phyloP scores from a whole-genome alignment of 2,888 invertebrate genomes.

The Synergus laeviventris region DNA sequence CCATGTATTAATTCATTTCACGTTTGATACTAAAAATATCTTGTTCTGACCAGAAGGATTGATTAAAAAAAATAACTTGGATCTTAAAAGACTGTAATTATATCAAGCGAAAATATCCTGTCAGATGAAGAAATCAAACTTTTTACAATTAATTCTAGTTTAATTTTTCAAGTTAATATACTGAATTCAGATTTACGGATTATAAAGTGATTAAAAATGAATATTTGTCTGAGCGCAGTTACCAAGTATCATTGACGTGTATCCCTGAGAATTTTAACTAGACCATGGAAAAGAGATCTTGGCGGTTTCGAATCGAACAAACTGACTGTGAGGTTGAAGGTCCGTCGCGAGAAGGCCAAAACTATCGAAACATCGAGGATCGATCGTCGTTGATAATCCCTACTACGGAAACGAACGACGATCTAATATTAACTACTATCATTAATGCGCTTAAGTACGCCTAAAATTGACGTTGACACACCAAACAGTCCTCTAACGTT shows the following conservation, averaged over 20 bases:
- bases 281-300: slow-evolving; percentile 27
- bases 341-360: slow-evolving; percentile 26
- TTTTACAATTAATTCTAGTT: too few relatives aligned
- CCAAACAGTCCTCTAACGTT: slow-evolving; percentile 54
- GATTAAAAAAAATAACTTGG: neutral
- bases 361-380: slow-evolving; percentile 33
- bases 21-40: slow-evolving; percentile 38
- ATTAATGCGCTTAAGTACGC: slow-evolving; percentile 30
- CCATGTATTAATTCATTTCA: slow-evolving; percentile 3
- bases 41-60: neutral
- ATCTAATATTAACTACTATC: slow-evolving; percentile 25
- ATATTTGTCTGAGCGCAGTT: neutral
- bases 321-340: slow-evolving; percentile 7
- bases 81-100: neutral
- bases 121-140: too few relatives aligned
- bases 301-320: slow-evolving; percentile 22
- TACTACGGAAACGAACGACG: slow-evolving; percentile 23
- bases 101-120: too few relatives aligned
- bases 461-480: slow-evolving; percentile 57
- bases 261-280: slow-evolving; percentile 23
- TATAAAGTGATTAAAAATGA: neutral
- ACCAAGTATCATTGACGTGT: neutral
- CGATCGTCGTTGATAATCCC: slow-evolving; percentile 6
- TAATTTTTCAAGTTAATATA: too few relatives aligned
- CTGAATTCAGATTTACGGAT: too few relatives aligned